phyloP scores from a whole-genome alignment of 2,888 invertebrate genomes.

The Limnephilus lunatus region DNA sequence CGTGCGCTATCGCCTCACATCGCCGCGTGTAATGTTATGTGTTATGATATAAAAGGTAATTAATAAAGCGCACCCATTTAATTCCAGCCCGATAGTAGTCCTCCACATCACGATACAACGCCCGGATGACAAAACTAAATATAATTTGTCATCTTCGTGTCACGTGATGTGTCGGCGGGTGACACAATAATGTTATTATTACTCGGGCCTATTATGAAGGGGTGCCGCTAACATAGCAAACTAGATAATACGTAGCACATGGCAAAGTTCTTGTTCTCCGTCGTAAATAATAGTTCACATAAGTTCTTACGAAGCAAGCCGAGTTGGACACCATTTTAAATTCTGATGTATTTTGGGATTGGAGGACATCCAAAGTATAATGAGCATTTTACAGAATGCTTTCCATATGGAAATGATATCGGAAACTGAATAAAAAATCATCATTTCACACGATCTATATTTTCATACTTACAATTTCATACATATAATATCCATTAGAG shows the following conservation, averaged over 20 bases:
- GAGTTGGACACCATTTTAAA: no score
- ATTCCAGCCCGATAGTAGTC: constrained; percentile 52
- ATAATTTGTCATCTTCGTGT: constrained; percentile 64
- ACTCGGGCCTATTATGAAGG: neutral
- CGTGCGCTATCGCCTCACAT: constrained; percentile 43
- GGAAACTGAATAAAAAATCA: no score
- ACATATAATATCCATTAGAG: no score
- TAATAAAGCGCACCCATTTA: constrained; percentile 61
- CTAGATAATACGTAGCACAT: neutral
- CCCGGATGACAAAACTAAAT: constrained; percentile 43
- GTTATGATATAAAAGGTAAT: constrained; percentile 54
- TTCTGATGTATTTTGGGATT: no score
- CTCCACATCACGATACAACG: constrained; percentile 33
- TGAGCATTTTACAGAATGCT: no score
- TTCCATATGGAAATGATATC: no score
- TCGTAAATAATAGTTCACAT: neutral
- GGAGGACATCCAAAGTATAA: no score
- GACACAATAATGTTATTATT: neutral
- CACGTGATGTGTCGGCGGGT: constrained; percentile 39
- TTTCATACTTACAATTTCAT: no score
- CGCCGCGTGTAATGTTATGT: constrained; percentile 21
- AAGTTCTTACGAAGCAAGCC: no score
- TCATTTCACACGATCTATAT: no score
- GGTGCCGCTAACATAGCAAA: neutral
- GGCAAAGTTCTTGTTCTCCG: neutral